phyloP scores from a whole-genome alignment of 2,888 invertebrate genomes.

The Dusona sp. region DNA sequence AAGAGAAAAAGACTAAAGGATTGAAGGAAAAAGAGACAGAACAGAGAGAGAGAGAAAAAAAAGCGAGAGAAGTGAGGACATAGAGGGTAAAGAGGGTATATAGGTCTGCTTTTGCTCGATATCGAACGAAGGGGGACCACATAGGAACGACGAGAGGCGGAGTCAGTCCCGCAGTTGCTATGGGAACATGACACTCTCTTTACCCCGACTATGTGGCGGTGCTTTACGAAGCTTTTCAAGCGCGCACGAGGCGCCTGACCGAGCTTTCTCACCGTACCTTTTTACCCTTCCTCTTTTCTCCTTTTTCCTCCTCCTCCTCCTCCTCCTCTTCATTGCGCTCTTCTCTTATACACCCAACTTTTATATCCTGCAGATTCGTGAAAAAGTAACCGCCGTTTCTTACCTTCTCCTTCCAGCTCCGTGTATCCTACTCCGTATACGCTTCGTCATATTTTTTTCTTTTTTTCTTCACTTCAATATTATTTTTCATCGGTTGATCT shows the following conservation, averaged over 20 bases:
- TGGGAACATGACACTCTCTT: conserved; percentile 84
- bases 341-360: conserved; percentile 7
- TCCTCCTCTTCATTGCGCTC: neutral
- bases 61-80: conserved; percentile 38
- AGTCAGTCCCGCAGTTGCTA: conserved; percentile 82
- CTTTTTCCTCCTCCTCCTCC: neutral
- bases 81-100: conserved; percentile 59
- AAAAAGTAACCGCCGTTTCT: conserved; percentile 40
- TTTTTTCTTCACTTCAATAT: neutral
- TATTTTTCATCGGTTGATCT: conserved; percentile 6
- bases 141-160: conserved; percentile 78
- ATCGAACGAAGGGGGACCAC: conserved; percentile 82
- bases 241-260: conserved; percentile 73
- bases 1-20: conserved; percentile 5
- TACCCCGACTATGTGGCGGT: conserved; percentile 75
- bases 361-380: conserved; percentile 43
- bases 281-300: conserved; percentile 42
- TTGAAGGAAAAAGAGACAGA: conserved; percentile 2
- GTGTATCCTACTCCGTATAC: neutral
- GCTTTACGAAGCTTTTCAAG: conserved; percentile 79
- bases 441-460: neutral
- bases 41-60: neutral
- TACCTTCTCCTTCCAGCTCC: conserved; percentile 50
- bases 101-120: conserved; percentile 77
- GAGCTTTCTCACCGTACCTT: conserved; percentile 67